phyloP scores from a whole-genome alignment of 1,140 invertebrate genomes.

The Aradophagus sp. region DNA sequence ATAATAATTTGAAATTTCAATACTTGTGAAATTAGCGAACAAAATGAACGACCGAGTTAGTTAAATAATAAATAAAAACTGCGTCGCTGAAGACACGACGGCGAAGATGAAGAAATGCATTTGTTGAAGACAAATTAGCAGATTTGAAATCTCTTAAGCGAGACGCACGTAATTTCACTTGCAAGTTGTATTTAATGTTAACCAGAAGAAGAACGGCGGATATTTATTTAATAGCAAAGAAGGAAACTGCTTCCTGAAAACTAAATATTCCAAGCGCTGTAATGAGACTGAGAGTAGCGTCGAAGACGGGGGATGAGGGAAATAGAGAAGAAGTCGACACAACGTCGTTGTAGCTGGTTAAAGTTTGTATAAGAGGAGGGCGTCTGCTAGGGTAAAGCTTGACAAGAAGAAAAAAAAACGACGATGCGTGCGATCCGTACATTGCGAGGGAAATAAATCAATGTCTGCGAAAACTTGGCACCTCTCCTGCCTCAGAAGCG shows the following conservation, averaged over 20 bases:
- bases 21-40: too few relatives aligned
- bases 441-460: slow-evolving; percentile 25
- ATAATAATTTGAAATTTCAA: neutral
- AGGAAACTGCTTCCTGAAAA: neutral
- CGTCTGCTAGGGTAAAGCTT: neutral
- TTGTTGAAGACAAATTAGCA: slow-evolving; percentile 24
- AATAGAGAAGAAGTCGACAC: slow-evolving; percentile 30
- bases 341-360: slow-evolving; percentile 9
- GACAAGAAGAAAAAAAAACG: slow-evolving; percentile 48
- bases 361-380: slow-evolving; percentile 49
- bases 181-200: slow-evolving; percentile 17
- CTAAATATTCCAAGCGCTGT: neutral
- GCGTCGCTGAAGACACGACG: slow-evolving; percentile 1
- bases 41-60: too few relatives aligned
- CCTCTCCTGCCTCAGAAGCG: too few relatives aligned
- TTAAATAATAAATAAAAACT: slow-evolving; percentile 1
- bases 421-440: slow-evolving; percentile 21
- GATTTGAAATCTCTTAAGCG: slow-evolving; percentile 17
- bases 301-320: slow-evolving; percentile 4
- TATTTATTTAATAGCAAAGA: neutral
- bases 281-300: neutral
- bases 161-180: slow-evolving; percentile 47
- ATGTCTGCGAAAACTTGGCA: slow-evolving; percentile 31
- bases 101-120: slow-evolving; percentile 20
- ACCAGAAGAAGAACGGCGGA: too few relatives aligned